phyloP scores from a whole-genome alignment of 2,113 vertebrate genomes.

The Cinclus mexicanus region DNA sequence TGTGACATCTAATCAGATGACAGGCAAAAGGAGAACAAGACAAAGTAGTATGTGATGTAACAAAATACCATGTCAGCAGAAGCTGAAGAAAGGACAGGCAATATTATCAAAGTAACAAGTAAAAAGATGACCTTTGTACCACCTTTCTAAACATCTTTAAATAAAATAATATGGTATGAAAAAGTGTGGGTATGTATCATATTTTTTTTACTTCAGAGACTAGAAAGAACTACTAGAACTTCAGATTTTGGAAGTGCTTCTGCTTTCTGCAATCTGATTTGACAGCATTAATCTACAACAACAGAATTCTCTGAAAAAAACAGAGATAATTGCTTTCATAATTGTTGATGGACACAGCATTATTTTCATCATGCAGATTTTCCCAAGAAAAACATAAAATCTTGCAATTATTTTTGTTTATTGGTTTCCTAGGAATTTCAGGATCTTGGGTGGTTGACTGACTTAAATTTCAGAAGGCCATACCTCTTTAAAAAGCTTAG shows the following conservation, averaged over 20 bases:
- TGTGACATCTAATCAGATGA: not conserved
- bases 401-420: not conserved
- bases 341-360: not conserved
- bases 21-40: not conserved
- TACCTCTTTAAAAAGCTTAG: slow-evolving; percentile 97
- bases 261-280: not conserved
- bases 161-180: not conserved
- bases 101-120: not conserved
- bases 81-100: not conserved
- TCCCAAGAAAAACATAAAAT: not conserved
- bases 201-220: not conserved
- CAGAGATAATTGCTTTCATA: not conserved
- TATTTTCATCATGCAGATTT: not conserved
- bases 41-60: not conserved
- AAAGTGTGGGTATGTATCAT: not conserved
- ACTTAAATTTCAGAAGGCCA: not conserved
- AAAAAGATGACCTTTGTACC: not conserved
- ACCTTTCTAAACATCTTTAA: not conserved
- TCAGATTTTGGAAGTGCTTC: not conserved
- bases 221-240: not conserved
- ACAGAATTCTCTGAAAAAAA: not conserved
- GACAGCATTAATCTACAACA: not conserved
- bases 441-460: not conserved
- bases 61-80: not conserved
- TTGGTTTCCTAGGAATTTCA: not conserved